phyloP scores from a whole-genome alignment of 2,797 vertebrate genomes.

The Peromyscus nudipes region DNA sequence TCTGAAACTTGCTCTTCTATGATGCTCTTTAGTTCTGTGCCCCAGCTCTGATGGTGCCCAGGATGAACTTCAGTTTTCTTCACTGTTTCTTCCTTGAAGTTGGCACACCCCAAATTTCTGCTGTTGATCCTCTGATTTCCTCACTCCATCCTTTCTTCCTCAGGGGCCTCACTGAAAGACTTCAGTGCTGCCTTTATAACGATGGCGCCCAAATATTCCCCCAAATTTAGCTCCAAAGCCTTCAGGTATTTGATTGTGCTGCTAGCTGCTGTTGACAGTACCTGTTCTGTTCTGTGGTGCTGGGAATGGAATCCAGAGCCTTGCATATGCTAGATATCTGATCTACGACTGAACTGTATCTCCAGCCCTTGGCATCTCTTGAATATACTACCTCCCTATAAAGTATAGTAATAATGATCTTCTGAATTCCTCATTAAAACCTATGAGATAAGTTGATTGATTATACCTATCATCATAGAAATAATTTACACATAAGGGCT shows the following conservation, averaged over 20 bases:
- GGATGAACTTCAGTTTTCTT: neutral
- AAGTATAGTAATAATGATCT: constrained; percentile 54
- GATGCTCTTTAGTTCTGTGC: neutral
- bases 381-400: constrained; percentile 23
- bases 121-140: neutral
- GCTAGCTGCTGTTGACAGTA: neutral
- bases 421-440: constrained; percentile 43
- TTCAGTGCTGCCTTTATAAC: constrained; percentile 9
- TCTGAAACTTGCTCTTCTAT: neutral
- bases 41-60: neutral
- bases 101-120: neutral
- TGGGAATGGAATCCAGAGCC: neutral
- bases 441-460: constrained; percentile 41
- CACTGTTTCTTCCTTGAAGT: neutral
- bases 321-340: neutral
- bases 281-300: neutral
- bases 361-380: neutral
- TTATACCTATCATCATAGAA: neutral
- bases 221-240: neutral
- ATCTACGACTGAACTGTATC: neutral
- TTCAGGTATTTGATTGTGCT: neutral
- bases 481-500: neutral
- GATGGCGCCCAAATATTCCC: neutral
- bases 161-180: neutral
- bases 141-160: neutral